Conservation (phyloP, 2,113 vertebrate species). For the Anarhynchus alexandrinus region DNA sequence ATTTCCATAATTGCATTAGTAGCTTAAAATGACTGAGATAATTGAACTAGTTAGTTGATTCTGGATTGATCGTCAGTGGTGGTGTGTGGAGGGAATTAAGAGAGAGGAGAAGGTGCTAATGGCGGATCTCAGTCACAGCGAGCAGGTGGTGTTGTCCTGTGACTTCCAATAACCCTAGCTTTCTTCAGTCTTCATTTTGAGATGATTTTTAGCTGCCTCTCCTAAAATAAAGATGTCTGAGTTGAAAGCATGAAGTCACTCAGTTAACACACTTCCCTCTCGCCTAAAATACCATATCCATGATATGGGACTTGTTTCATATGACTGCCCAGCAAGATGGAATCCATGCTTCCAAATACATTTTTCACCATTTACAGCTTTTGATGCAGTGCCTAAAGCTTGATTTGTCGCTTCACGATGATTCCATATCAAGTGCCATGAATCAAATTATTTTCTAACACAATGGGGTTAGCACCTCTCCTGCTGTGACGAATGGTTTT, state of each 20-base stretch:
- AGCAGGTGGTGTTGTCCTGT: neutral
- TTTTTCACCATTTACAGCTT: neutral
- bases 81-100: neutral
- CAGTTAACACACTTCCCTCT: neutral
- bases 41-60: neutral
- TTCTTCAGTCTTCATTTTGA: neutral
- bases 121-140: neutral
- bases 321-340: neutral
- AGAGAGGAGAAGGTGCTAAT: neutral
- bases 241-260: neutral
- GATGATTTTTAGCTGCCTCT: neutral
- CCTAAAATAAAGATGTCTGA: neutral
- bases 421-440: slow-evolving; percentile 41
- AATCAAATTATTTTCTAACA: slow-evolving; percentile 62
- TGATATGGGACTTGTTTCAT: neutral
- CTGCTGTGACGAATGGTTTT: neutral
- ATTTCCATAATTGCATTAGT: neutral
- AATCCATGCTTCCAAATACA: neutral
- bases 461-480: slow-evolving; percentile 38
- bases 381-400: neutral
- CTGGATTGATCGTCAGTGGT: neutral
- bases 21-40: neutral
- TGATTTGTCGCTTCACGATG: neutral
- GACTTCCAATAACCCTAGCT: neutral
- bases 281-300: neutral